Evolutionary conservation across 53 echinoderm and acorn worm genomes (phyloP).

Genomic region (Apostichopus leukothele): DNA sequence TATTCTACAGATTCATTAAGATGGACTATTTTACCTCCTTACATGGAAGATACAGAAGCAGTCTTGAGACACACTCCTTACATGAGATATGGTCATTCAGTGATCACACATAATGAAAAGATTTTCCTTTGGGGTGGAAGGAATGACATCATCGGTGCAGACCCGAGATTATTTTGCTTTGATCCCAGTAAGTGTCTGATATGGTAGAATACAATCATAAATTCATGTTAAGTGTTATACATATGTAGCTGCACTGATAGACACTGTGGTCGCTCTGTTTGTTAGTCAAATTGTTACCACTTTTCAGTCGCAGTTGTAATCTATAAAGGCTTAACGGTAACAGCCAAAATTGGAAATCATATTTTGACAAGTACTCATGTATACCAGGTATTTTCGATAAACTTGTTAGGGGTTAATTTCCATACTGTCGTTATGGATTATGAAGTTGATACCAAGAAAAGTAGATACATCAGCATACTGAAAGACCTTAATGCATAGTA

Average conservation of each 20-base stretch:
- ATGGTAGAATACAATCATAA: neutral
- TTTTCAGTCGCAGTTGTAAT: too few relatives aligned
- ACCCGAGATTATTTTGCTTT: constrained; percentile 80
- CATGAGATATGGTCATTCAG: constrained; percentile 95
- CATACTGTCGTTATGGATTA: too few relatives aligned
- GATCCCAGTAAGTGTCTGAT: constrained; percentile 74
- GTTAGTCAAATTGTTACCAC: too few relatives aligned
- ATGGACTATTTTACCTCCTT: constrained; percentile 60
- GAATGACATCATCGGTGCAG: constrained; percentile 88
- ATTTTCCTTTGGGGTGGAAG: constrained; percentile 95
- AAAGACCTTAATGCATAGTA: neutral
- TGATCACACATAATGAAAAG: constrained; percentile 73
- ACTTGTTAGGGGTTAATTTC: too few relatives aligned
- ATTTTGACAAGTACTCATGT: too few relatives aligned
- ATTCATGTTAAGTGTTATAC: too few relatives aligned
- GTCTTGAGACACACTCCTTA: constrained; percentile 63
- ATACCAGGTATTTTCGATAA: too few relatives aligned
- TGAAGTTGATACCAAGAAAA: neutral
- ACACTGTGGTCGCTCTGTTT: too few relatives aligned
- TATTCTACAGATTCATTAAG: constrained; percentile 48
- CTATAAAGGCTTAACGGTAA: too few relatives aligned
- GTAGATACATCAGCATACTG: neutral
- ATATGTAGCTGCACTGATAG: too few relatives aligned
- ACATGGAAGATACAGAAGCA: constrained; percentile 28
- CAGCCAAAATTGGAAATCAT: too few relatives aligned